Percentiles rank a stretch among this genome's conserved stretches.
phyloP scores from a whole-genome alignment of 1,140 invertebrate species.

The Ips typographus region DNA sequence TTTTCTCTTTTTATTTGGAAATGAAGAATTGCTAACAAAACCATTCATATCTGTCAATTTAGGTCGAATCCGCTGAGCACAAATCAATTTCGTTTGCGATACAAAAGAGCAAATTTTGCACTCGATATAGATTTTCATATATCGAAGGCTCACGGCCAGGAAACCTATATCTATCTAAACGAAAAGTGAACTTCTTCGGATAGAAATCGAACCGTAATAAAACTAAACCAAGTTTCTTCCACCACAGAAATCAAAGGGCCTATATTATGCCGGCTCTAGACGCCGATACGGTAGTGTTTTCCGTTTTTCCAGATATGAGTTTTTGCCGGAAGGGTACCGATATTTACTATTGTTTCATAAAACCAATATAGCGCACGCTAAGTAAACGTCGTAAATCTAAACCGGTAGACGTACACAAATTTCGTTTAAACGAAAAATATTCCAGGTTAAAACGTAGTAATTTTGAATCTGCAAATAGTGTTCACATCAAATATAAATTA shows the following conservation, averaged over 20 bases:
- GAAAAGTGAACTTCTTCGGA: slow-evolving; percentile 25
- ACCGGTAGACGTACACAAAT: no score
- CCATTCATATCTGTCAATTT: slow-evolving; percentile 30
- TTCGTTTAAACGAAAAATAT: not conserved
- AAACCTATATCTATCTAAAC: slow-evolving; percentile 24
- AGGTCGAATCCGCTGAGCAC: slow-evolving; percentile 26
- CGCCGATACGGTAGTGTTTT: slow-evolving; percentile 9
- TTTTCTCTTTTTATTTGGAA: no score
- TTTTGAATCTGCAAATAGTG: not conserved
- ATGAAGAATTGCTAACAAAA: slow-evolving; percentile 22
- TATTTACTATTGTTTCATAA: not conserved
- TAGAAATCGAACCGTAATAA: slow-evolving; percentile 29
- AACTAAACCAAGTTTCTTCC: slow-evolving; percentile 29
- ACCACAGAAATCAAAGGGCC: slow-evolving; percentile 28
- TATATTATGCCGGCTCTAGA: slow-evolving; percentile 18
- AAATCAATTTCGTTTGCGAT: slow-evolving; percentile 25
- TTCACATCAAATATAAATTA: slow-evolving; percentile 5
- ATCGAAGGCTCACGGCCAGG: slow-evolving; percentile 8
- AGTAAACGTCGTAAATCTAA: no score
- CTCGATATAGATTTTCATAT: slow-evolving; percentile 33
- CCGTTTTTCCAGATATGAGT: not conserved
- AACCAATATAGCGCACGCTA: no score
- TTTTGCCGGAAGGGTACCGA: not conserved
- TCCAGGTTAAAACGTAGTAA: not conserved
- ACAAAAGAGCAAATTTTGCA: slow-evolving; percentile 30